Evolutionary conservation across 2,888 invertebrate genomes (phyloP).

Genomic region (Branchipolynoe longqiensis): DNA sequence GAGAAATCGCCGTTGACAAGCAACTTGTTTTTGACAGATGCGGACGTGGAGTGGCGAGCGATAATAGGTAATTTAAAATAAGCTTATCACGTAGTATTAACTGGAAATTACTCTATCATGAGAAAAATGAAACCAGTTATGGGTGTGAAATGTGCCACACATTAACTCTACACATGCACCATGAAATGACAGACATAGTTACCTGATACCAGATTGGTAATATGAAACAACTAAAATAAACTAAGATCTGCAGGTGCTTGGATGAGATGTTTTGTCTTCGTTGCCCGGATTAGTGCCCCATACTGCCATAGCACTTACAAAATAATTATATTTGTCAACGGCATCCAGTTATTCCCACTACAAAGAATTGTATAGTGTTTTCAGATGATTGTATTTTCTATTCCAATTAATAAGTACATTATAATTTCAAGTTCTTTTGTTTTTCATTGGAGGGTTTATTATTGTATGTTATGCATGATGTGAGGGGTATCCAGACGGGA

Average conservation of each 20-base stretch:
- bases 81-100: constrained; percentile 20
- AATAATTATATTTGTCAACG: too few relatives aligned
- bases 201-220: constrained; percentile 1
- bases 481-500: too few relatives aligned
- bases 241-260: constrained; percentile 21
- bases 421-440: too few relatives aligned
- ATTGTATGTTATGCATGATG: too few relatives aligned
- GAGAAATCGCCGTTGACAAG: not conserved
- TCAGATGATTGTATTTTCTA: too few relatives aligned
- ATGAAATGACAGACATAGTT: not conserved
- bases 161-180: too few relatives aligned
- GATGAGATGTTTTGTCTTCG: constrained; percentile 51
- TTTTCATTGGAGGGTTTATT: too few relatives aligned
- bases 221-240: constrained; percentile 48
- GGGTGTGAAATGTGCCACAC: not conserved
- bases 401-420: too few relatives aligned
- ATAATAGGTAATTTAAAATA: not conserved
- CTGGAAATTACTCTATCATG: not conserved
- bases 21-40: constrained; percentile 44
- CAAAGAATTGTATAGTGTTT: too few relatives aligned
- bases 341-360: too few relatives aligned
- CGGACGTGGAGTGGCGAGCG: constrained; percentile 54
- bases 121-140: not conserved
- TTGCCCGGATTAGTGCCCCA: constrained; percentile 43
- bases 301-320: constrained; percentile 1